phyloP scores from a whole-genome alignment of 2,113 vertebrate species.

The Muntiacus muntjak region DNA sequence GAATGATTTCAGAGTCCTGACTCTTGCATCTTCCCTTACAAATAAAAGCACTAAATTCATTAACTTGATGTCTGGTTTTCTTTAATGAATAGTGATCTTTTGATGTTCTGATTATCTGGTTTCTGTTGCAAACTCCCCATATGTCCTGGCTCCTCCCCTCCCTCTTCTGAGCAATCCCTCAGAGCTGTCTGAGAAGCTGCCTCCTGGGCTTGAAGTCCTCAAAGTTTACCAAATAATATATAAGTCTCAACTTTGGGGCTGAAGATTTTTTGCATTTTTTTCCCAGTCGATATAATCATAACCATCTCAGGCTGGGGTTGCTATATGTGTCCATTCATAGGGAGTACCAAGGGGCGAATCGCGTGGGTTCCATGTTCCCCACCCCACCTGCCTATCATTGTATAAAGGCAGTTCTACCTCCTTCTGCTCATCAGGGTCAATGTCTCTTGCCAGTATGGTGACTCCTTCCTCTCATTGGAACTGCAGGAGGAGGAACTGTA shows the following conservation, averaged over 20 bases:
- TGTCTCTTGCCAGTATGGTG: not conserved
- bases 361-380: not conserved
- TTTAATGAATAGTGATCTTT: not conserved
- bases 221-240: not conserved
- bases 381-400: not conserved
- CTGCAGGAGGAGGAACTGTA: not conserved
- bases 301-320: not conserved
- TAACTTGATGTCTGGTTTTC: not conserved
- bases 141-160: not conserved
- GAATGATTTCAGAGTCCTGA: not conserved
- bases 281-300: not conserved
- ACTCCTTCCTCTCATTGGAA: not conserved
- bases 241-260: not conserved
- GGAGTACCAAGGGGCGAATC: not conserved
- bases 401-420: not conserved
- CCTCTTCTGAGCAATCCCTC: not conserved
- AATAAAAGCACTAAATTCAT: not conserved
- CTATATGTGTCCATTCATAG: not conserved
- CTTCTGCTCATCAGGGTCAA: not conserved
- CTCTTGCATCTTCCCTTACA: not conserved
- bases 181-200: not conserved
- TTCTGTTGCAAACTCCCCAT: not conserved
- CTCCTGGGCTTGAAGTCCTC: not conserved
- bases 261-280: not conserved
- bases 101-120: not conserved